Evolutionary conservation across 2,797 vertebrate genomes (phyloP).

Genomic region (Scomberomorus guttatus): DNA sequence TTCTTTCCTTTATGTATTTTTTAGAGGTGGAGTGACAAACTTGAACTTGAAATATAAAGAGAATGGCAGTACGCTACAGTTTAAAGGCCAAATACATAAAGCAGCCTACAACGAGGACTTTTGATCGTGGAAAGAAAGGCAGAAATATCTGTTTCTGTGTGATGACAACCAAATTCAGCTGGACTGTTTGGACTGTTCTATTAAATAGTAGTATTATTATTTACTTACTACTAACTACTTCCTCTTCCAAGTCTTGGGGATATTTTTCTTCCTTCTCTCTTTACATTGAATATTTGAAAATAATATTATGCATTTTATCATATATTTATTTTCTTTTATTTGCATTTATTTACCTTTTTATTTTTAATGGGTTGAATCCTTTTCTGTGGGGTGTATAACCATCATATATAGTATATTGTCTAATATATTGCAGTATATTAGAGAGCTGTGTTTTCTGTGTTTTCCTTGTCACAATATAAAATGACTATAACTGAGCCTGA

Average conservation of each 20-base stretch:
- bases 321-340: neutral
- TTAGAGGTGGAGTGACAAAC: neutral
- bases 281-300: no score
- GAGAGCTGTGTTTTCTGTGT: no score
- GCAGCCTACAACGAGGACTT: neutral
- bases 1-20: neutral
- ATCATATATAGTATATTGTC: neutral
- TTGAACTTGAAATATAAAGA: neutral
- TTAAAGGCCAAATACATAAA: neutral
- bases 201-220: no score
- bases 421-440: neutral
- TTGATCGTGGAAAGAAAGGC: neutral
- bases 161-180: neutral
- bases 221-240: no score
- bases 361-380: neutral
- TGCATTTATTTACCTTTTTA: no score
- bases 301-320: neutral
- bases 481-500: no score
- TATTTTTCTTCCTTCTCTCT: no score
- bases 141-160: constrained; percentile 2
- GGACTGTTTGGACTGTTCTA: neutral
- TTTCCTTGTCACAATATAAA: no score
- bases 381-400: neutral
- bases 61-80: neutral
- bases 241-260: no score